Base-by-base conservation (phyloP, 2,797 vertebrate genomes). In the Poecile montanus region DNA sequence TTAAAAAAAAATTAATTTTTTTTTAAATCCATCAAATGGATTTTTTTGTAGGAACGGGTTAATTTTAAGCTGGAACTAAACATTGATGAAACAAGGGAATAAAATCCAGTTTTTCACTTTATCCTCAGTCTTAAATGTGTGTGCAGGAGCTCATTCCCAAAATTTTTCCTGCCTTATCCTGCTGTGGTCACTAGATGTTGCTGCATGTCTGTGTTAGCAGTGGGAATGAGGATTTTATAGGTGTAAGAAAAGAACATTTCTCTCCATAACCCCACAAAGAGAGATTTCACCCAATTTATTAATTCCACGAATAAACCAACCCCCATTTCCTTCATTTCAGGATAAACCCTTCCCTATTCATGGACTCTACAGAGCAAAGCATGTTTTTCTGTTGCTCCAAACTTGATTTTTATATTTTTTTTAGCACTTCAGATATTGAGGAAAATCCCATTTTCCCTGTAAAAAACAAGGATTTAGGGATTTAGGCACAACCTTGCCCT, bases 111-210 rank as follows among this genome's bases (percentile, higher is more conserved):
- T 1, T 5, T 89, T 60, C 5, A 32, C 4, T 7, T 81, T 30
- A 27, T 10, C 7, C 23, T 81, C 20, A n/a, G 40, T 13, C 1
- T 74, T 18, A 7, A 10, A 9, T 11, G 0, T 6, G 3, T 13
- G 1, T 15, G 6, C 3, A 51, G 65, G n/a, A 62, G 8, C 13
- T 71, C 13, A 15, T 61, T 76, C 30, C 51, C 10, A 10, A 3
- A 38, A 16, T 25, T 71, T 83, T 62, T 67, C 68, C 62, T 97
- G 96, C 74, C 75, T 93, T 97, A 61, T 14, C 91, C 56, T 20
- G 23, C 57, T 18, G 11, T 74, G 71, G 89, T 90, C 98, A 90
- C 96, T 97, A 98, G 98, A 89, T 97, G 98, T 89, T 98, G 88
- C 96, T 93, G n/a, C 15, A 7, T 10, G 60, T 50, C 97, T 91